Percentiles rank a stretch among this genome's conserved stretches.
These are phyloP conservation scores for Hetaerina titia DNA, from an alignment of 2,888 invertebrate genomes.

Conservation along the genomic window DNA sequence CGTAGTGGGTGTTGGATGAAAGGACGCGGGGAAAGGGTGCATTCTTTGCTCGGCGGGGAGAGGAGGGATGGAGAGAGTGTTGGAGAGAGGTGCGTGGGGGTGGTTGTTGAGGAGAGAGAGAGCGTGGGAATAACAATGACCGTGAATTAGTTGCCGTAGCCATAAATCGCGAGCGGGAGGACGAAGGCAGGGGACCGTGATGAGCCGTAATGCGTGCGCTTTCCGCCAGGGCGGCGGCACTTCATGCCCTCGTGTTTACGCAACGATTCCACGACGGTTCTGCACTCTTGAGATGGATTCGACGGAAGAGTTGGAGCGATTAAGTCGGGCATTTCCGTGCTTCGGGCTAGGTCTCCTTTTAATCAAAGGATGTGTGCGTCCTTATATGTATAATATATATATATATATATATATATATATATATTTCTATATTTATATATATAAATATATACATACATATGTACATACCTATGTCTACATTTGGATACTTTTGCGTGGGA, in stretches of 20 bases:
- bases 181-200: background rate
- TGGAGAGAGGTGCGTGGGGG: no score
- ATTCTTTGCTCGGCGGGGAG: background rate
- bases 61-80: background rate
- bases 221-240: background rate
- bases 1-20: background rate
- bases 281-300: background rate
- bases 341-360: background rate
- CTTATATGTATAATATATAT: no score
- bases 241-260: background rate
- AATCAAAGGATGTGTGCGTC: background rate
- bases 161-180: conserved; percentile 43
- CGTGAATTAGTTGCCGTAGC: conserved; percentile 33
- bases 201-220: conserved; percentile 15
- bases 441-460: no score
- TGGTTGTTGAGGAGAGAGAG: background rate
- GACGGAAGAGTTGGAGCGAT: background rate
- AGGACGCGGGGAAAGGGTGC: background rate
- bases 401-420: no score
- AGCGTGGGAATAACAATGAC: conserved; percentile 24
- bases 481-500: no score
- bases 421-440: no score
- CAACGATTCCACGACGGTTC: conserved; percentile 9
- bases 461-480: no score
- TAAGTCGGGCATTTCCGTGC: background rate